Evolutionary conservation across 2,113 vertebrate species (phyloP).

Genomic region (Tichodroma muraria): DNA sequence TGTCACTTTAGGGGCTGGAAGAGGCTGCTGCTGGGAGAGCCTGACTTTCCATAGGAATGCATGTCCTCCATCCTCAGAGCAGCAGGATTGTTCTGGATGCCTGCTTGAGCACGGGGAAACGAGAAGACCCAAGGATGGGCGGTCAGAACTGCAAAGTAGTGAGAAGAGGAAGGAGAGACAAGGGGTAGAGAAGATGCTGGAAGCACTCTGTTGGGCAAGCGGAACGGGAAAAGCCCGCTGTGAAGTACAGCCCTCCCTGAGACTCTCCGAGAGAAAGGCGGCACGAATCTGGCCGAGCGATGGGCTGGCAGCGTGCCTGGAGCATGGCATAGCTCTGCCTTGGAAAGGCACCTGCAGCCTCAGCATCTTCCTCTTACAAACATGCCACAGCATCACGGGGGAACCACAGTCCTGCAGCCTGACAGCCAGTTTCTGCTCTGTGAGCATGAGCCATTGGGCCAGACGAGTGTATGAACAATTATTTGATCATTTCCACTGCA

Average conservation of each 20-base stretch:
- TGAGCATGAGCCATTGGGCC: neutral
- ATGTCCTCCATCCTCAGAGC: neutral
- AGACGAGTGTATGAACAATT: neutral
- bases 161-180: neutral
- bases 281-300: rapidly evolving
- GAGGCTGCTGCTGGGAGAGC: neutral
- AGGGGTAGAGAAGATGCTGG: neutral
- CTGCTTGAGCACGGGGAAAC: rapidly evolving
- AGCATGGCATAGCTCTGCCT: neutral
- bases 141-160: neutral
- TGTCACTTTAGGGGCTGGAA: neutral
- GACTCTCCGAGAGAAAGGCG: rapidly evolving
- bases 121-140: neutral
- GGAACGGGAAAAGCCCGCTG: neutral
- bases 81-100: neutral
- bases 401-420: neutral
- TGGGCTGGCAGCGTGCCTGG: neutral
- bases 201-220: neutral
- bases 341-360: neutral
- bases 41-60: neutral
- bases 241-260: neutral
- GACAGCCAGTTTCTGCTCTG: conserved; percentile 7
- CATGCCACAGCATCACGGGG: neutral
- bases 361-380: neutral
- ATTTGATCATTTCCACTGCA: conserved; percentile 6